phyloP scores from a whole-genome alignment of 64 coral and sea anemone species.

The Stichodactyla helianthus region DNA sequence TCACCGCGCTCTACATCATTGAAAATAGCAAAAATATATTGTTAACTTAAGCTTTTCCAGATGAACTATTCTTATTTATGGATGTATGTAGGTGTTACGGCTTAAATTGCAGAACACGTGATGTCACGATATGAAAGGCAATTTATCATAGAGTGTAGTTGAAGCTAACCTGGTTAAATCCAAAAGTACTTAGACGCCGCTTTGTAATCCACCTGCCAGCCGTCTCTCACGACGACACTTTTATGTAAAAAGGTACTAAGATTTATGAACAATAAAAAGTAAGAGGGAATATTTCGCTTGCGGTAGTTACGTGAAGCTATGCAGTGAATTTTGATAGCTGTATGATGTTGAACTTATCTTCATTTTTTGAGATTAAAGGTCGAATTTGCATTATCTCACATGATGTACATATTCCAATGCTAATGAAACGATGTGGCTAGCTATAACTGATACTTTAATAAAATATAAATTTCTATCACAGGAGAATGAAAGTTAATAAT shows the following conservation, averaged over 20 bases:
- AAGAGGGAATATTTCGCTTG: neutral
- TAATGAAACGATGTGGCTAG: no score
- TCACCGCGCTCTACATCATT: neutral
- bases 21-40: neutral
- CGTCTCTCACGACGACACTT: neutral
- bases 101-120: neutral
- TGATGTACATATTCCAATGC: neutral
- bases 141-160: neutral
- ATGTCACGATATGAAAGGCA: neutral
- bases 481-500: no score
- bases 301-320: neutral
- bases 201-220: neutral
- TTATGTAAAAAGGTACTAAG: neutral
- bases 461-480: no score
- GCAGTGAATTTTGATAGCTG: neutral
- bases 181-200: neutral
- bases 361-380: neutral
- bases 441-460: no score
- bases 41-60: neutral
- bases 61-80: neutral
- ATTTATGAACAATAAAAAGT: neutral
- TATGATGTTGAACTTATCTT: neutral
- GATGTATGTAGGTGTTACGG: neutral
- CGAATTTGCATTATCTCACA: neutral
- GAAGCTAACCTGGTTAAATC: neutral